Percentiles rank a stretch among this genome's conserved stretches.
phyloP scores from a whole-genome alignment of 1,140 invertebrate genomes.

The Theocolax elegans region DNA sequence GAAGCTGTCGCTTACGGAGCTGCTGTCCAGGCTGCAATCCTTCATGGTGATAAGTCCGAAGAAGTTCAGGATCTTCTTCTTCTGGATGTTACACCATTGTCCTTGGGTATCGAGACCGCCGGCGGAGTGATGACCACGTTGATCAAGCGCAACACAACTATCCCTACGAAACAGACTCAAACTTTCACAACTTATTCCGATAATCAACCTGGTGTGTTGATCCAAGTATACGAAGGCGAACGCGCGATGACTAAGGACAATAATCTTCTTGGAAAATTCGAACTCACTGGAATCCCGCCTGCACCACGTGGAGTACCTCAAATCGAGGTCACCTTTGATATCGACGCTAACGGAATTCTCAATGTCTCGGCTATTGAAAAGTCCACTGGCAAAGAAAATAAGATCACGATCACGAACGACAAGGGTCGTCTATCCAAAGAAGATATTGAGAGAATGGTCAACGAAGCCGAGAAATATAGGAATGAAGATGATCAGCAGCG shows the following conservation, averaged over 20 bases:
- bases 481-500: constrained; percentile 76
- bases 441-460: constrained; percentile 86
- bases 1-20: constrained; percentile 84
- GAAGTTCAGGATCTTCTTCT: constrained; percentile 81
- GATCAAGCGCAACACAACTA: constrained; percentile 74
- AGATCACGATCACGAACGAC: constrained; percentile 88
- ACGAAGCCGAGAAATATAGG: constrained; percentile 73
- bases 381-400: constrained; percentile 74
- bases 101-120: constrained; percentile 75
- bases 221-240: constrained; percentile 86
- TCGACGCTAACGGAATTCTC: constrained; percentile 79
- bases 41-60: constrained; percentile 67
- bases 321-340: constrained; percentile 75
- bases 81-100: constrained; percentile 76
- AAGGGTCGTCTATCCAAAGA: constrained; percentile 83
- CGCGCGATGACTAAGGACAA: constrained; percentile 84
- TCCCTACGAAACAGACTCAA: constrained; percentile 75
- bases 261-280: constrained; percentile 82
- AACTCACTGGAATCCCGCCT: constrained; percentile 83
- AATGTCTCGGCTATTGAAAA: constrained; percentile 70
- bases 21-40: constrained; percentile 78
- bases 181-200: constrained; percentile 77
- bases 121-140: constrained; percentile 77
- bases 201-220: constrained; percentile 78
- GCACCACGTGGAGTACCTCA: constrained; percentile 83